These are phyloP conservation scores for Caenorhabditis tropicalis DNA, from an alignment of 1,140 invertebrate species.

Conservation along the genomic window DNA sequence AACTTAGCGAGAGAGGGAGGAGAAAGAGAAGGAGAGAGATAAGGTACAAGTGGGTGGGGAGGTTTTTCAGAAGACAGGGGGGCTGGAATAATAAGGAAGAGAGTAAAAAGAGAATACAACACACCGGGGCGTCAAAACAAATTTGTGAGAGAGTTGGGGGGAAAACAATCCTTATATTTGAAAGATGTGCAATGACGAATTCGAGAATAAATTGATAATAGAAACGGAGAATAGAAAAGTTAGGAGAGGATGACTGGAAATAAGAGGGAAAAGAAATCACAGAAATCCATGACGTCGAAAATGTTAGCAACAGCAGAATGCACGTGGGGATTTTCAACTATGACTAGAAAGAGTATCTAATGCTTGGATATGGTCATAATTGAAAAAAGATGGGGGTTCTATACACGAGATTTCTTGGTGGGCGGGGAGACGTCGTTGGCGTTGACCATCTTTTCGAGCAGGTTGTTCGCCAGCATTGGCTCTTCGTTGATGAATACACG, in stretches of 20 bases:
- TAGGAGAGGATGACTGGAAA: not conserved
- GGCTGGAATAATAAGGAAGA: not conserved
- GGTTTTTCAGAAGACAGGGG: not conserved
- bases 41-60: not conserved
- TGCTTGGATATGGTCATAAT: not conserved
- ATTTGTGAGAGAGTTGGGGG: not conserved
- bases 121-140: not conserved
- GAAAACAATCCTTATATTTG: no score
- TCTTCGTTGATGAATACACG: not conserved
- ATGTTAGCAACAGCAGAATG: not conserved
- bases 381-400: not conserved
- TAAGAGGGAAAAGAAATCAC: not conserved
- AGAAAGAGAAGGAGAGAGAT: not conserved
- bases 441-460: slow-evolving; percentile 49
- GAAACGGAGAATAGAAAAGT: not conserved
- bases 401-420: slow-evolving; percentile 53
- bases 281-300: not conserved
- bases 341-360: slow-evolving; percentile 39
- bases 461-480: slow-evolving; percentile 39
- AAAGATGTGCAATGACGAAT: no score
- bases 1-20: no score
- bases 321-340: slow-evolving; percentile 20
- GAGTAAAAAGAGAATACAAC: not conserved
- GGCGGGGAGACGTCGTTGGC: slow-evolving; percentile 52
- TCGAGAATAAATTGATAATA: not conserved